Percentiles rank a stretch among this genome's conserved stretches.
Evolutionary conservation across 2,797 vertebrate genomes (phyloP).

Genomic region (Chelonia mydas): DNA sequence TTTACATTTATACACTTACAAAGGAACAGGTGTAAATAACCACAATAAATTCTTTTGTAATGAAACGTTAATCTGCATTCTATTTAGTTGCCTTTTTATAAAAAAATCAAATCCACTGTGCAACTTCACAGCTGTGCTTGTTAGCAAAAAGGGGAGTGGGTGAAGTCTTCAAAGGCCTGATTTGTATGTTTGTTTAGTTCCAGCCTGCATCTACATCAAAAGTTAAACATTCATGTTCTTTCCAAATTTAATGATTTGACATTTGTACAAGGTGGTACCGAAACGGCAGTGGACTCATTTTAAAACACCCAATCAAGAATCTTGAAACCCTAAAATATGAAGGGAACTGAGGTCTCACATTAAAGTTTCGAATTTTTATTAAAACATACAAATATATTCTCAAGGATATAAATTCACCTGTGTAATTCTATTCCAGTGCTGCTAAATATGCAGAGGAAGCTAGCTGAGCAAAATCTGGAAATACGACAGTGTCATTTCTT

Average conservation of each 20-base stretch:
- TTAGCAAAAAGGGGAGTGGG: neutral
- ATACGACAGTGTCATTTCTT: neutral
- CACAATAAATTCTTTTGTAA: slow-evolving; percentile 82
- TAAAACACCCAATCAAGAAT: neutral
- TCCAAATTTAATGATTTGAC: neutral
- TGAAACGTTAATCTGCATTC: slow-evolving; percentile 39
- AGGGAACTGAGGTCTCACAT: fast-evolving
- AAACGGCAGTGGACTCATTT: fast-evolving
- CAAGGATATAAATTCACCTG: fast-evolving
- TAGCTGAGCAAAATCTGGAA: fast-evolving
- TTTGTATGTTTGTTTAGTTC: neutral
- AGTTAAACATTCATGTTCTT: fast-evolving
- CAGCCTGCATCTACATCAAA: neutral
- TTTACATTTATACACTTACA: slow-evolving; percentile 86
- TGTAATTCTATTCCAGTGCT: fast-evolving
- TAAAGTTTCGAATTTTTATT: neutral
- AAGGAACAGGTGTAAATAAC: slow-evolving; percentile 79
- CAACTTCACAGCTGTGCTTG: fast-evolving
- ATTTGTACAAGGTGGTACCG: neutral
- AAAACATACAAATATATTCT: neutral
- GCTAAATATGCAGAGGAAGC: neutral
- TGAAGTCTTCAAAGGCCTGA: neutral
- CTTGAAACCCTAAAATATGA: neutral
- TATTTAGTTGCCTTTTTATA: neutral
- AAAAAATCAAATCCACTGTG: neutral